phyloP scores from a whole-genome alignment of 2,888 invertebrate genomes.

The Rhimphoctona megacephalus region DNA sequence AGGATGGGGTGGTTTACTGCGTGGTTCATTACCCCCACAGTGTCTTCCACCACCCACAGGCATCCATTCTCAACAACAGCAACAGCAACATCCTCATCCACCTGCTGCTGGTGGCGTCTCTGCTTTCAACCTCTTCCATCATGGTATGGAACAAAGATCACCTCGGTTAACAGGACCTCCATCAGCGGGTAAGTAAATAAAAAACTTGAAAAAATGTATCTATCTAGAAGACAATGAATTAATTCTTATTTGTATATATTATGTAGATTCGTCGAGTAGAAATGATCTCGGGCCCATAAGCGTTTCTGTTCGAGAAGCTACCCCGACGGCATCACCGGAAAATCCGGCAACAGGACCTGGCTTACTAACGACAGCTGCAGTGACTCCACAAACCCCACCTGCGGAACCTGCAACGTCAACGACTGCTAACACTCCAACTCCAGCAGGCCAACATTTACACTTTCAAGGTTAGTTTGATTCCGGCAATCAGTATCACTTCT shows the following conservation, averaged over 20 bases:
- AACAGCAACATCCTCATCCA: conserved; percentile 71
- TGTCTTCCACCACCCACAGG: conserved; percentile 84
- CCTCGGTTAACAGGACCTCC: conserved; percentile 80
- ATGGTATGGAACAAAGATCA: conserved; percentile 82
- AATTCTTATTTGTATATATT: not conserved
- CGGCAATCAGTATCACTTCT: not conserved
- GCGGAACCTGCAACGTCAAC: conserved; percentile 79
- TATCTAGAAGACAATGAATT: not conserved
- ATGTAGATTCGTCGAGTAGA: conserved; percentile 78
- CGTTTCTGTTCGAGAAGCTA: conserved; percentile 82
- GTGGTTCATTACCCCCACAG: conserved; percentile 82
- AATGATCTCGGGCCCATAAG: conserved; percentile 82
- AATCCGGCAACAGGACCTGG: conserved; percentile 80
- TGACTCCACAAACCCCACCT: conserved; percentile 81
- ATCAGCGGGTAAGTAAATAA: conserved; percentile 73
- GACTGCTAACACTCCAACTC: conserved; percentile 76
- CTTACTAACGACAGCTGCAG: conserved; percentile 81
- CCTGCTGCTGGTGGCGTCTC: conserved; percentile 74
- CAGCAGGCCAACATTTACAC: conserved; percentile 81
- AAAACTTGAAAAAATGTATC: not conserved
- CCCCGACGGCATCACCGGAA: conserved; percentile 79
- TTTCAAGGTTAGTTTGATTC: conserved; percentile 79
- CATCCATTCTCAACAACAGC: conserved; percentile 81
- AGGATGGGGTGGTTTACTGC: conserved; percentile 82
- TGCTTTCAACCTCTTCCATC: conserved; percentile 84